Conservation (phyloP, 2,888 invertebrate genomes). For the Stictocephala bisonia region DNA sequence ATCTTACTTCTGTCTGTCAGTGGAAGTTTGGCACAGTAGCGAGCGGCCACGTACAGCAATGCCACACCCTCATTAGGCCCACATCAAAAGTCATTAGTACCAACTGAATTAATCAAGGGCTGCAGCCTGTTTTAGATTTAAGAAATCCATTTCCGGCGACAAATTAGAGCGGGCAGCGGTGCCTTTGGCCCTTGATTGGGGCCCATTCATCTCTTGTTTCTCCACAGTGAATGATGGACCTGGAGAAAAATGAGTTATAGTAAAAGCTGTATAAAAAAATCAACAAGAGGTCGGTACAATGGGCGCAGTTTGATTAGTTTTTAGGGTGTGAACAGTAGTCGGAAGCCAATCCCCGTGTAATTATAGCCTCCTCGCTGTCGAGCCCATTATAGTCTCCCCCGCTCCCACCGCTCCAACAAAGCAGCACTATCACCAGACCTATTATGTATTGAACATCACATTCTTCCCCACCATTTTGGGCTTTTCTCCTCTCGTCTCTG, state of each 20-base stretch:
- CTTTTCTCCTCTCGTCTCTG: slow-evolving; percentile 8
- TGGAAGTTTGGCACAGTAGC: not conserved
- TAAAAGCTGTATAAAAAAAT: slow-evolving; percentile 42
- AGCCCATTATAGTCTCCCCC: slow-evolving; percentile 7
- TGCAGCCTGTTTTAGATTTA: slow-evolving; percentile 45
- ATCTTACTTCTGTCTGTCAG: not conserved
- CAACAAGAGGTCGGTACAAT: slow-evolving; percentile 39
- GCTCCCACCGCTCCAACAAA: slow-evolving; percentile 9
- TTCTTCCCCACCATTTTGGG: slow-evolving; percentile 25
- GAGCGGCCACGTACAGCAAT: not conserved
- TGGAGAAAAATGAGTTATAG: slow-evolving; percentile 44
- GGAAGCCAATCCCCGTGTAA: slow-evolving; percentile 53
- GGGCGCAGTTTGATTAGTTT: slow-evolving; percentile 44
- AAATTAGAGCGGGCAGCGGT: slow-evolving; percentile 46
- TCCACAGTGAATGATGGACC: slow-evolving; percentile 43
- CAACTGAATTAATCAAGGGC: slow-evolving; percentile 39
- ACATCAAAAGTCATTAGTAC: slow-evolving; percentile 44
- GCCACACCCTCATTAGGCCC: slow-evolving; percentile 22
- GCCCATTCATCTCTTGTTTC: slow-evolving; percentile 48
- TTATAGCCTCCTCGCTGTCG: slow-evolving; percentile 48
- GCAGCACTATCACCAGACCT: slow-evolving; percentile 26
- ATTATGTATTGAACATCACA: slow-evolving; percentile 35
- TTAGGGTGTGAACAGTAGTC: slow-evolving; percentile 53
- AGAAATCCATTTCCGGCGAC: slow-evolving; percentile 50
- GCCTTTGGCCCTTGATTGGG: slow-evolving; percentile 47